These are phyloP conservation scores for Alviniconcha marisindica DNA, from an alignment of 1,140 invertebrate species.

Conservation along the genomic window DNA sequence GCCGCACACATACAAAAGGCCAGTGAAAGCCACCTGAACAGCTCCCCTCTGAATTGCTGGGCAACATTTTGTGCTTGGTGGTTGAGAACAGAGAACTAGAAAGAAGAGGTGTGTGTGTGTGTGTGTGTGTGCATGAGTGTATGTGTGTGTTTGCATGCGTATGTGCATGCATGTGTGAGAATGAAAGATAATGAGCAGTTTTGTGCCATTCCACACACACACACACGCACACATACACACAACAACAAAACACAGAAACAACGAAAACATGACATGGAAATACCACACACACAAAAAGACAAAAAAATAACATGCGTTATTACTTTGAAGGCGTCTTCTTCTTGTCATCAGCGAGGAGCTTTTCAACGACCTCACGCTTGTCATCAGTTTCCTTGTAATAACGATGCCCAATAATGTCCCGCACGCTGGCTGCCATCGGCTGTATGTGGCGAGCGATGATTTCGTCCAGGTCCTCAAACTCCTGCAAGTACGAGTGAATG, in stretches of 20 bases:
- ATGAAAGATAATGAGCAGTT: no score
- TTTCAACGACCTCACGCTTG: slow-evolving; percentile 87
- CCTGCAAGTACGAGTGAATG: no score
- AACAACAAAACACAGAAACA: no score
- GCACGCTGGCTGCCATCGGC: slow-evolving; percentile 94
- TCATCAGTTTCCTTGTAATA: slow-evolving; percentile 87
- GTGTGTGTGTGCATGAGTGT: no score
- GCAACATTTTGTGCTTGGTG: no score
- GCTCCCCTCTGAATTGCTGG: no score
- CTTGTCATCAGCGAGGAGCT: slow-evolving; percentile 81
- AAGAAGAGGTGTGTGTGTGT: no score
- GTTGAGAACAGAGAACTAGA: not conserved
- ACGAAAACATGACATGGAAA: not conserved
- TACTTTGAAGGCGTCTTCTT: slow-evolving; percentile 71
- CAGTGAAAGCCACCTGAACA: no score
- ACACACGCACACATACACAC: no score
- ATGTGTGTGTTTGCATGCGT: no score
- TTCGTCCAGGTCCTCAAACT: slow-evolving; percentile 99
- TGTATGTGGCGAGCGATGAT: slow-evolving; percentile 97
- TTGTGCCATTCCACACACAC: not conserved
- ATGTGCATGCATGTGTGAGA: no score
- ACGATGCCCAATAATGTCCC: slow-evolving; percentile 94
- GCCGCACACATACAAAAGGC: no score
- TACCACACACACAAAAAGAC: not conserved
- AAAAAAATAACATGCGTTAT: slow-evolving; percentile 1